Conservation (phyloP, 2,888 invertebrate genomes). For the Pomacea canaliculata region DNA sequence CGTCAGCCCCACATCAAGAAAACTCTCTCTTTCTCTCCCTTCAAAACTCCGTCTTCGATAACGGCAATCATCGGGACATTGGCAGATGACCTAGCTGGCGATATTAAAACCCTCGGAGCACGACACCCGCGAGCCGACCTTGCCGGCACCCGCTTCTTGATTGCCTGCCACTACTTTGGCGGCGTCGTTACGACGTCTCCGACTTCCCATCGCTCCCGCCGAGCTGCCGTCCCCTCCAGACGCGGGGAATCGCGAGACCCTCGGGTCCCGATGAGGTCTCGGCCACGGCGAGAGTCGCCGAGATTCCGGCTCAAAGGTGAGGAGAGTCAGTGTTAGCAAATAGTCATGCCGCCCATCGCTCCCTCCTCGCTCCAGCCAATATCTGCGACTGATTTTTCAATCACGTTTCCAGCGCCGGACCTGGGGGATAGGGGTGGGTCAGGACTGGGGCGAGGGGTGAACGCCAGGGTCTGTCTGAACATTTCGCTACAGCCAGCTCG, state of each 20-base stretch:
- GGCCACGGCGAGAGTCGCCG: neutral
- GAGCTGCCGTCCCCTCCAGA: neutral
- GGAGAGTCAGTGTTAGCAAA: constrained; percentile 21
- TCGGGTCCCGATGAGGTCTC: neutral
- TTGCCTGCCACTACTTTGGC: no score
- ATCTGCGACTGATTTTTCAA: constrained; percentile 26
- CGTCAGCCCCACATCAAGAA: no score
- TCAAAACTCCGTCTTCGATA: no score
- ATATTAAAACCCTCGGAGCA: no score
- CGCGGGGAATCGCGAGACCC: neutral
- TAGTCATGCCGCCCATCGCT: neutral
- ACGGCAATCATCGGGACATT: no score
- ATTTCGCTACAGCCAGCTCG: no score
- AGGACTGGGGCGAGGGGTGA: neutral
- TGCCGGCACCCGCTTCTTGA: no score
- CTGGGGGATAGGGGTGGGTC: constrained; percentile 23
- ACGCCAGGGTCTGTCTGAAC: neutral
- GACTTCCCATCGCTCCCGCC: neutral
- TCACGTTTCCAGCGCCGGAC: constrained; percentile 12
- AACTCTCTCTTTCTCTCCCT: no score
- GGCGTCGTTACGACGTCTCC: neutral
- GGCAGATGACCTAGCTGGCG: no score
- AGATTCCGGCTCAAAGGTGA: neutral
- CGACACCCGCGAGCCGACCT: no score
- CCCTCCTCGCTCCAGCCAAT: neutral